These are phyloP conservation scores for Hyles lineata DNA, from an alignment of 2,888 invertebrate species.

Conservation along the genomic window DNA sequence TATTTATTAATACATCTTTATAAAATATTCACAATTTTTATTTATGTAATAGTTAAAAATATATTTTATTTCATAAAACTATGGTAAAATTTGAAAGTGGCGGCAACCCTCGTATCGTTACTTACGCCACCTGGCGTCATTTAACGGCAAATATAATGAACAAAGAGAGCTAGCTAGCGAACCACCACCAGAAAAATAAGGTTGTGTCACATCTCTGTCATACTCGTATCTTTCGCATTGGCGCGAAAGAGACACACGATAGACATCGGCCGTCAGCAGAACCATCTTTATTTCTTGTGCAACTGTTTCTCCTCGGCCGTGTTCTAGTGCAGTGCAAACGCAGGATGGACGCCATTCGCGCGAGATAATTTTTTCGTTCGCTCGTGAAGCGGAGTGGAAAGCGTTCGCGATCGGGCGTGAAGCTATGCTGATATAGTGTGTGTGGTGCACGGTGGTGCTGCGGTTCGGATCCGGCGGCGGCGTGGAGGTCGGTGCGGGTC, in stretches of 20 bases:
- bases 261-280: conserved; percentile 79
- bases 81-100: conserved; percentile 14
- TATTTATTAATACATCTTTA: no score
- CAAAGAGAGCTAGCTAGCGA: conserved; percentile 80
- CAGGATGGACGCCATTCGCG: conserved; percentile 85
- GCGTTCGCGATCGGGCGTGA: conserved; percentile 65
- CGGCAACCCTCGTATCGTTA: background rate
- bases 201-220: conserved; percentile 79
- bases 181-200: conserved; percentile 76
- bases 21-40: no score
- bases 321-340: conserved; percentile 82
- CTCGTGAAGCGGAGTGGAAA: conserved; percentile 64
- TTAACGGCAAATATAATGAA: conserved; percentile 63
- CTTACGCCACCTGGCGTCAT: conserved; percentile 64
- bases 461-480: conserved; percentile 61
- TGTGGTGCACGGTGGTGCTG: conserved; percentile 61
- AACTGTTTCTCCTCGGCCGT: conserved; percentile 84
- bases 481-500: conserved; percentile 60
- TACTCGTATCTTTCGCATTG: conserved; percentile 43
- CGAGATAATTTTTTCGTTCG: conserved; percentile 76
- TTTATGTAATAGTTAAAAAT: no score
- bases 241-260: conserved; percentile 70
- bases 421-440: conserved; percentile 69
- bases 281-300: conserved; percentile 84
- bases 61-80: background rate